phyloP scores from a whole-genome alignment of 2,888 invertebrate genomes.

The Adela reaumurella region DNA sequence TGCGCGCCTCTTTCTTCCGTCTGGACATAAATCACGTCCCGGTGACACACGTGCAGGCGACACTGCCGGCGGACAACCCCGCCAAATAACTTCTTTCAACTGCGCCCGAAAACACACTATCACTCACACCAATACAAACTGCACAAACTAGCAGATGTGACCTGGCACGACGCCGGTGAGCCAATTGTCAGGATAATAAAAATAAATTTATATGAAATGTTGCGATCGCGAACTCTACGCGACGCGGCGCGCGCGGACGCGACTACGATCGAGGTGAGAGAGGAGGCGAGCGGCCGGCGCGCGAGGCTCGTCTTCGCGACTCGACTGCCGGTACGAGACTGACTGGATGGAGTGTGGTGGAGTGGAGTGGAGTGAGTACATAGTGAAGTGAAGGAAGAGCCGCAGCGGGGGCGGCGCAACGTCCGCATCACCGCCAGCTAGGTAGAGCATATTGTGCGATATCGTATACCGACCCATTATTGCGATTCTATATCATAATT shows the following conservation, averaged over 20 bases:
- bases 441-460: slow-evolving; percentile 1
- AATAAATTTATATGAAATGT: not conserved
- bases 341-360: slow-evolving; percentile 8
- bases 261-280: slow-evolving; percentile 3
- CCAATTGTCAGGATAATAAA: too few relatives aligned
- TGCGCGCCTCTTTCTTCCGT: not conserved
- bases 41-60: slow-evolving; percentile 12
- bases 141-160: too few relatives aligned
- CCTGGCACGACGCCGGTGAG: too few relatives aligned
- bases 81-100: not conserved
- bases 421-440: slow-evolving; percentile 2
- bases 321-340: slow-evolving; percentile 7
- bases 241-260: slow-evolving; percentile 5
- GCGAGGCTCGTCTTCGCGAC: slow-evolving; percentile 6
- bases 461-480: slow-evolving; percentile 1
- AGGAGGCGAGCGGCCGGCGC: slow-evolving; percentile 6
- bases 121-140: not conserved
- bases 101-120: not conserved
- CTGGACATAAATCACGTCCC: slow-evolving; percentile 10
- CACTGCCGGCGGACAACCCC: slow-evolving; percentile 1
- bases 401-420: slow-evolving; percentile 12
- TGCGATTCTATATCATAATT: not conserved
- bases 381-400: not conserved
- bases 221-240: slow-evolving; percentile 10
- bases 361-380: slow-evolving; percentile 1